Percentiles rank a stretch among this genome's conserved stretches.
Conservation (phyloP, 2,113 vertebrate genomes). For the Microtus richardsoni region DNA sequence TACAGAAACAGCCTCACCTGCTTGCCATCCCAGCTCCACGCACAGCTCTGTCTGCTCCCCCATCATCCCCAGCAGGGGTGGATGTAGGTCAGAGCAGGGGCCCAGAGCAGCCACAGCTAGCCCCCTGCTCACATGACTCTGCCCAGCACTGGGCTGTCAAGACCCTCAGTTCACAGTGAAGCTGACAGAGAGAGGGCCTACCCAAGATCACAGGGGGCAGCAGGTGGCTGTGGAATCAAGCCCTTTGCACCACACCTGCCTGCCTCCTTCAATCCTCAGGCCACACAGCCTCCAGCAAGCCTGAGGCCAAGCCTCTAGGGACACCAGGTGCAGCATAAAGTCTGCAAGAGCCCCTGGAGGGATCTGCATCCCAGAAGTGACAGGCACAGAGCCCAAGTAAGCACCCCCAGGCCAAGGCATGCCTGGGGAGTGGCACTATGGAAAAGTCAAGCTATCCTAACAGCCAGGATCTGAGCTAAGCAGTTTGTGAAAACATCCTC, state of each 20-base stretch:
- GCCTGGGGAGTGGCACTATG: background rate
- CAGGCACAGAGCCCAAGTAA: background rate
- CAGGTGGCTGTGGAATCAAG: background rate
- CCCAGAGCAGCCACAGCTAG: background rate
- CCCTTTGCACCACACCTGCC: background rate
- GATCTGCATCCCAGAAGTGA: background rate
- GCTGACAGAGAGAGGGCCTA: background rate
- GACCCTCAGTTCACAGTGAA: background rate
- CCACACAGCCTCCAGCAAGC: background rate
- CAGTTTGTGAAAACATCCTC: background rate
- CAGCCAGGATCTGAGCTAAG: background rate
- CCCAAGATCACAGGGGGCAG: background rate
- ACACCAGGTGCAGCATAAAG: background rate
- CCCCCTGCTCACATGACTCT: fast-evolving
- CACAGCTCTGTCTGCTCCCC: background rate
- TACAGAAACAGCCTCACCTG: no score
- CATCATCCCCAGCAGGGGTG: background rate
- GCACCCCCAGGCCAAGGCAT: background rate
- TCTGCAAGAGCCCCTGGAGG: background rate
- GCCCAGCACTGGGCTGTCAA: background rate
- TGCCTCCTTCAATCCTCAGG: background rate
- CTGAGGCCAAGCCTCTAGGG: background rate
- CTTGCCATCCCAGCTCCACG: background rate
- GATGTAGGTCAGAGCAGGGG: background rate
- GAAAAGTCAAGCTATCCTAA: background rate